A percentile compares a stretch with the other conserved stretches of the same genome.
Evolutionary conservation across 2,113 vertebrate genomes (phyloP).

Genomic region (Paradoxurus hermaphroditus): DNA sequence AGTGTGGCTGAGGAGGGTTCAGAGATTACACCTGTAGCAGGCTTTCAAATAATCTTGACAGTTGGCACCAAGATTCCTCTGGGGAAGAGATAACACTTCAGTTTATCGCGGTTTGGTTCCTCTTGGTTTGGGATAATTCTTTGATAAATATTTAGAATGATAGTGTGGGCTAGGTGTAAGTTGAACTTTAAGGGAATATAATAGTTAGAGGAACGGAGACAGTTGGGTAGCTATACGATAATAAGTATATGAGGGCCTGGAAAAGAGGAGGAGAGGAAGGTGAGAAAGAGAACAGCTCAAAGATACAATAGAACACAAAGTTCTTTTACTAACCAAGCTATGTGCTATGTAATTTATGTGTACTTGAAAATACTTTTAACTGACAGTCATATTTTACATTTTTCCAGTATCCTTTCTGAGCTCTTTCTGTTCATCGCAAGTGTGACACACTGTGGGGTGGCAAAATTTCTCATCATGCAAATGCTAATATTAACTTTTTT

Average conservation of each 20-base stretch:
- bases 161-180: not conserved
- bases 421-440: not conserved
- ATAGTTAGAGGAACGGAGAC: not conserved
- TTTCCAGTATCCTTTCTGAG: not conserved
- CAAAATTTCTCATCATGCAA: constrained; percentile 3
- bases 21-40: not conserved
- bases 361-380: not conserved
- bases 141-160: not conserved
- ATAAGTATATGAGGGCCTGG: not conserved
- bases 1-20: not conserved
- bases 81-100: not conserved
- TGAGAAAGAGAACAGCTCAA: not conserved
- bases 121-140: not conserved
- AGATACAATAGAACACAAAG: not conserved
- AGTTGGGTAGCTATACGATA: not conserved
- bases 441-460: not conserved
- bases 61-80: not conserved
- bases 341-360: not conserved
- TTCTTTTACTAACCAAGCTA: not conserved
- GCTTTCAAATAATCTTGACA: not conserved
- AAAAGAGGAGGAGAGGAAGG: not conserved
- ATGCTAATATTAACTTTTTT: not conserved
- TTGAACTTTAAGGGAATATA: not conserved
- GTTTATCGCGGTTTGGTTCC: not conserved
- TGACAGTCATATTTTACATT: not conserved